Evolutionary conservation across 2,888 invertebrate species (phyloP), one percentile per base, ranked within the genome.

Genomic region (Itoplectis maculator): DNA sequence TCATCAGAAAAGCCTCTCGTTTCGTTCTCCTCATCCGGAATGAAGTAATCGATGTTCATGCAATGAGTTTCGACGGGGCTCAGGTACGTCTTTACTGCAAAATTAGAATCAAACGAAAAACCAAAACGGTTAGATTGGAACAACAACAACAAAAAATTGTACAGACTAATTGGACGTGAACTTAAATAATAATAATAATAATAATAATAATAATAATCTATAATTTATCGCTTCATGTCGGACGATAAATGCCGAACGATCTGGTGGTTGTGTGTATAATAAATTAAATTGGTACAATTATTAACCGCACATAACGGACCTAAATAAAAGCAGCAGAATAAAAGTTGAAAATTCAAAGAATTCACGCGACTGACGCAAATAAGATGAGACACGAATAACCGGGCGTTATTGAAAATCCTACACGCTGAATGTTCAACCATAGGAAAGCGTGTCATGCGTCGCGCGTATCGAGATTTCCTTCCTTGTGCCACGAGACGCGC

Each of bases 51-150:
- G 91, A 98, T 96, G 94, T 98, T 98, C 93, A 96, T 97, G 94
- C 98, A 98, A 93, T 98, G 97, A 13, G 98, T 98, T 94, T 98
- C 98, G 87, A 98, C 97, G 4, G 98, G 98, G 84, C 97, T 97
- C 88, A 97, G 93, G 93, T 98, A 98, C 85, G 97, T 96, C 92
- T 97, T 96, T 84, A 97, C 97, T 97, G 94, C 2, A 89, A 59
- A 66, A 65, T 51, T 40, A 61, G 0, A 15, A 42, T 18, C n/a
- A 9, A n/a, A n/a, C n/a, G n/a, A n/a, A n/a, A n/a, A n/a, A n/a
- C n/a, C n/a, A n/a, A n/a, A n/a, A n/a, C n/a, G n/a, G n/a, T 51
- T 37, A n/a, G n/a, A 45, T 11, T 15, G n/a, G 37, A 65, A 9
- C 23, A 20, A 61, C 23, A 66, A 37, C 6, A 15, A 7, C 29